Evolutionary conservation across 1,140 invertebrate species (phyloP), one percentile per base, ranked within the genome.

Genomic region (Adoxophyes honmai): DNA sequence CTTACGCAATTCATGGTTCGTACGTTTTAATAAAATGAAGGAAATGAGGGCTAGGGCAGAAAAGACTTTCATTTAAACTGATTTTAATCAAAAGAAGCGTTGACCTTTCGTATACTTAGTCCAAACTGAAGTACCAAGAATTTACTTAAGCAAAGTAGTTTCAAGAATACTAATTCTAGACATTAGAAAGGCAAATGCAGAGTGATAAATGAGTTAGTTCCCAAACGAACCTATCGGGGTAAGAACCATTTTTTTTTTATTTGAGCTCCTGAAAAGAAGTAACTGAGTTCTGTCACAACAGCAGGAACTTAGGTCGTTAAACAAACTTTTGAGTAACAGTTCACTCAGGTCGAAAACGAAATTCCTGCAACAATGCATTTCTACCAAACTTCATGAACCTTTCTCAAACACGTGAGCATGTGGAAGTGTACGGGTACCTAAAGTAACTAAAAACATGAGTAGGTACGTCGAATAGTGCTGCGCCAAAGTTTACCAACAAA

Each of bases 281-380:
- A 28, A 6, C 21, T 28, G 21, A 6, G 21, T 28, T 28, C 21
- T 28, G 21, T 28, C 21, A 28, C 6, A 28, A 48, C 18, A 33
- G 16, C 18, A 48, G 42, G 53, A 69, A 62, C 59, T 70, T 64
- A 57, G 54, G 58, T 59, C 59, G 61, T 60, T 65, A 54, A 28
- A 11, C 10, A 65, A 60, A 62, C 35, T 69, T 10, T 9, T 55
- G 55, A 57, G 55, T 54, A 61, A 66, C 64, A 66, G 62, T 62
- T 64, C 63, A 66, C 52, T 65, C 54, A 28, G 51, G 34, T 11
- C 52, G 58, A 57, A 59, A 69, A 63, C 67, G 60, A 66, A 66
- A 62, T 68, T 62, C 57, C 57, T 48, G 48, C 37, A 34, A 58
- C 61, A 65, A 54, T 61, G 57, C 57, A 62, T 65, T 65, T 59